A percentile compares a stretch with the other conserved stretches of the same genome.
phyloP scores from a whole-genome alignment of 2,113 vertebrate genomes.

The Festucalex cinctus region DNA sequence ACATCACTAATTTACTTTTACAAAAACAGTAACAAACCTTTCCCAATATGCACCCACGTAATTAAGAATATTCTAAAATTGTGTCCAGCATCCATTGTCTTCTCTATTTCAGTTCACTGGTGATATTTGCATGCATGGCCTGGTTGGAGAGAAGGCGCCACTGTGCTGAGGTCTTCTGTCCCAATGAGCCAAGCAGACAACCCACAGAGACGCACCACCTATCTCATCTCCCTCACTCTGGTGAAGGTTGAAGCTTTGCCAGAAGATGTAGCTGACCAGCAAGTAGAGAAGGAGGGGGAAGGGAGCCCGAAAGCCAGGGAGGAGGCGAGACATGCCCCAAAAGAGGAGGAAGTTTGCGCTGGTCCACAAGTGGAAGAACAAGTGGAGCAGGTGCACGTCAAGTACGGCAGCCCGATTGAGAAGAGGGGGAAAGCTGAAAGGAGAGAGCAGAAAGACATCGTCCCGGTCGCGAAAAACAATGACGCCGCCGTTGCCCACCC shows the following conservation, averaged over 20 bases:
- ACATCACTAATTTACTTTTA: too few species aligned
- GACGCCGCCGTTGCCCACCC: constrained; percentile 45
- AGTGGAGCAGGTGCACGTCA: constrained; percentile 47
- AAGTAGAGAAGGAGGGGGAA: constrained; percentile 51
- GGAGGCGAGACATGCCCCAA: constrained; percentile 30
- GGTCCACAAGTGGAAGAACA: constrained; percentile 39
- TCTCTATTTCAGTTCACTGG: constrained; percentile 33
- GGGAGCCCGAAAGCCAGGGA: constrained; percentile 47
- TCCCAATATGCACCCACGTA: too few species aligned
- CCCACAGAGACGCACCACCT: constrained; percentile 86
- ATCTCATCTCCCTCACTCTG: constrained; percentile 90
- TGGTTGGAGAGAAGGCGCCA: constrained; percentile 51
- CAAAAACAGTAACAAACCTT: too few species aligned
- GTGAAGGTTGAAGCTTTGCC: constrained; percentile 84
- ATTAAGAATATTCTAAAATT: constrained; percentile 46
- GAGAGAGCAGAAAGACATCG: constrained; percentile 50
- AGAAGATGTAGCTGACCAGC: constrained; percentile 55
- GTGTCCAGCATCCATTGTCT: constrained; percentile 19
- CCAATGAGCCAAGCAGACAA: constrained; percentile 77
- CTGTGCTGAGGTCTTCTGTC: constrained; percentile 59
- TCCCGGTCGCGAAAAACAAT: constrained; percentile 32
- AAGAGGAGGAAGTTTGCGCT: constrained; percentile 37
- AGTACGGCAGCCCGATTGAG: constrained; percentile 45
- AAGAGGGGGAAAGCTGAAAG: constrained; percentile 37
- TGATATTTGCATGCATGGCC: constrained; percentile 41